Conservation (phyloP, 35 echinoderm and acorn worm species). For the Chiridota heheva region DNA sequence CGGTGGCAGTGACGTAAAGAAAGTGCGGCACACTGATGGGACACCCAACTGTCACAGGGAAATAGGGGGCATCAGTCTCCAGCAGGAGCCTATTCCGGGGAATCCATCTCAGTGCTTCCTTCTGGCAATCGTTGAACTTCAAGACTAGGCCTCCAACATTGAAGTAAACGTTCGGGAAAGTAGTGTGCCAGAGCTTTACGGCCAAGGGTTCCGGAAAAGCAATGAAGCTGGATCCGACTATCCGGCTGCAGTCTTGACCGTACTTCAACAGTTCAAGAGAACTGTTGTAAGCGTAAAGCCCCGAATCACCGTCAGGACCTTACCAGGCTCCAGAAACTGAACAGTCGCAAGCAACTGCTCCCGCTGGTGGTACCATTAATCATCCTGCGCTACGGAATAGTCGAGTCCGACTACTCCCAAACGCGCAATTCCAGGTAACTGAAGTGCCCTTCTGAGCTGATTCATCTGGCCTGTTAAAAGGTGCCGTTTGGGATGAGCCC, state of each 20-base stretch:
- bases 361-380: neutral
- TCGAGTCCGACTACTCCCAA: conserved; percentile 40
- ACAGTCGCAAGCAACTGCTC: conserved; percentile 10
- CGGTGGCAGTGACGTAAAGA: neutral
- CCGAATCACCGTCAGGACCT: neutral
- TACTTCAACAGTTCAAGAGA: neutral
- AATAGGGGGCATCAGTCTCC: conserved; percentile 37
- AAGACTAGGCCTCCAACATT: conserved; percentile 28
- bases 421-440: conserved; percentile 3
- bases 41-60: neutral
- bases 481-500: neutral
- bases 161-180: conserved; percentile 20
- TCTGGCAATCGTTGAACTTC: conserved; percentile 12
- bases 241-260: neutral
- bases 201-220: neutral
- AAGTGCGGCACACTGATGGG: neutral
- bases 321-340: neutral
- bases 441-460: neutral
- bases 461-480: neutral
- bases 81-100: conserved; percentile 17
- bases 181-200: conserved; percentile 21
- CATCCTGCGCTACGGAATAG: neutral
- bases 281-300: neutral
- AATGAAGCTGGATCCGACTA: conserved; percentile 35
- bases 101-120: conserved; percentile 1